Evolutionary conservation across 2,888 invertebrate genomes (phyloP), one percentile per base, ranked within the genome.

Genomic region (Danaus chrysippus): DNA sequence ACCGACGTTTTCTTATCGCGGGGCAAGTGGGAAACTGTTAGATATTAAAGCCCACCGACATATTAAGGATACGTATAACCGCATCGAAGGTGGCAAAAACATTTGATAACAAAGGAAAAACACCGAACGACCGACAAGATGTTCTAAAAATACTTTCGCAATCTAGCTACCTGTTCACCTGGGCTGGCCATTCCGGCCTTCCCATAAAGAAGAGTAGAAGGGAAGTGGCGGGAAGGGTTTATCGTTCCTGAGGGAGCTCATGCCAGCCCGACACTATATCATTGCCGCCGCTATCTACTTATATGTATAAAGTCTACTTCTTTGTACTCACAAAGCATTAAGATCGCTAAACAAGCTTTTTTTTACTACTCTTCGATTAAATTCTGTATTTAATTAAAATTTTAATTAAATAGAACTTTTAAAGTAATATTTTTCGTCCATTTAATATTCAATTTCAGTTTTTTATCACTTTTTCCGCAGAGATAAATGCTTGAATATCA

Each of bases 141-240:
- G 88, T 82, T 89, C 86, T 86, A 86, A 90, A 89, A 90, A 90
- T 90, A 90, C 87, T 84, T 86, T 87, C 81, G 82, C 87, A 88
- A 88, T 88, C 87, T 88, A 84, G 83, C 83, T 87, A 87, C 88
- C 87, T 87, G 87, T 82, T 87, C 87, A 89, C 87, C 87, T 89
- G 89, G 84, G 84, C 85, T 83, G 86, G 84, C 87, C 86, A 84
- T 87, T 87, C 86, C 86, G 86, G 83, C 86, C 88, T 88, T 81
- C 85, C 87, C 89, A 90, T 91, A 91, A 90, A 91, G 90, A 89
- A 90, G 88, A 88, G 89, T 85, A 86, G 84, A 83, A 84, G 86
- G 88, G 86, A 87, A 86, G 89, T 83, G 79, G 73, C 80, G 81
- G 85, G 88, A 86, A 87, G 90, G 90, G 88, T 90, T 91, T 91